Conservation (phyloP, 2,113 vertebrate genomes). For the Lonchura striata region DNA sequence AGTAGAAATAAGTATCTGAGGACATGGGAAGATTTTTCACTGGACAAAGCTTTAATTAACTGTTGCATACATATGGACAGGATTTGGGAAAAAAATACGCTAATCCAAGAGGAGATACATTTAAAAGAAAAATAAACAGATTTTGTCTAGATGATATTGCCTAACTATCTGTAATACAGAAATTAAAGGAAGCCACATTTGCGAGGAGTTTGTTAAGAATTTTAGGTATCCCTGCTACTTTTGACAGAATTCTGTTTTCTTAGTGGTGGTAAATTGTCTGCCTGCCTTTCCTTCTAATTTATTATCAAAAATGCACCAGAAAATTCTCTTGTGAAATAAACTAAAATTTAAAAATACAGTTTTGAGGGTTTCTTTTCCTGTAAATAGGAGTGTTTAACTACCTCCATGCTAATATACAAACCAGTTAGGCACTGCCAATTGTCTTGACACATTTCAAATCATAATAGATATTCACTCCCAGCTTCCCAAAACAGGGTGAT, state of each 20-base stretch:
- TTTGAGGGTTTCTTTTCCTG: neutral
- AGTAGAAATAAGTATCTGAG: conserved; percentile 5
- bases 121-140: neutral
- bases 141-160: neutral
- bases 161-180: neutral
- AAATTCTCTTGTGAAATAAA: neutral
- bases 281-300: neutral
- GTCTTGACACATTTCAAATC: neutral
- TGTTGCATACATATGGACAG: neutral
- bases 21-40: conserved; percentile 25
- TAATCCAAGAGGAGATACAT: neutral
- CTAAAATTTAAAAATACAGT: neutral
- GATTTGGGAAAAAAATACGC: neutral
- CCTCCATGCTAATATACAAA: neutral
- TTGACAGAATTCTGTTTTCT: neutral
- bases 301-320: neutral
- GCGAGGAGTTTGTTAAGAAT: neutral
- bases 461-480: neutral
- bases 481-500: neutral
- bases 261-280: neutral
- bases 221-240: neutral
- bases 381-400: neutral
- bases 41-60: conserved; percentile 45
- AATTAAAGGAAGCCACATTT: neutral
- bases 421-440: neutral